Conservation (phyloP, 2,888 invertebrate species). For the Spicauda simplicius region DNA sequence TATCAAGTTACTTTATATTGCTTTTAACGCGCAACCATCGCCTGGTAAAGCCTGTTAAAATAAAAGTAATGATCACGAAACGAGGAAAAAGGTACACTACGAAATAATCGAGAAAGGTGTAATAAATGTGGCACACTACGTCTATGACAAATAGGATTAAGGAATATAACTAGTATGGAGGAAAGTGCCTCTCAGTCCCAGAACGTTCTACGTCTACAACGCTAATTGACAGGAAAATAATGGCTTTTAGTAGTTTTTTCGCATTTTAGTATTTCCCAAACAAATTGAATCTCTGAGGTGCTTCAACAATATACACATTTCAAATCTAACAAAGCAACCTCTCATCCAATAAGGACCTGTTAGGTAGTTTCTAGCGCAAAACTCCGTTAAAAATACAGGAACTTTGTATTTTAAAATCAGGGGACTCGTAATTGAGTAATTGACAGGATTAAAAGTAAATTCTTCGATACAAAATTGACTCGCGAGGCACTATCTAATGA, state of each 20-base stretch:
- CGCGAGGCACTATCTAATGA: constrained; percentile 71
- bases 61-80: constrained; percentile 44
- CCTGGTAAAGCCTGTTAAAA: constrained; percentile 61
- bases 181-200: constrained; percentile 53
- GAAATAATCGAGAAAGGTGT: constrained; percentile 5
- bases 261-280: neutral
- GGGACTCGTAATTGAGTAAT: constrained; percentile 77
- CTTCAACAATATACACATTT: constrained; percentile 6
- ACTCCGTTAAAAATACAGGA: constrained; percentile 47
- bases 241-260: neutral
- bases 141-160: constrained; percentile 63
- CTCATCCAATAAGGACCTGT: neutral
- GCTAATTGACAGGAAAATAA: constrained; percentile 6
- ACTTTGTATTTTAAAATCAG: constrained; percentile 53
- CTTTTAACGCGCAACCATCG: constrained; percentile 76
- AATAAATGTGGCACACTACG: constrained; percentile 54
- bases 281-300: neutral
- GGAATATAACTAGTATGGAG: constrained; percentile 62
- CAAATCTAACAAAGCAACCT: constrained; percentile 11
- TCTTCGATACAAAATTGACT: constrained; percentile 73
- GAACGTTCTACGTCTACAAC: constrained; percentile 3
- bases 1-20: constrained; percentile 79
- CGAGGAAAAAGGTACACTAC: neutral
- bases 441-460: constrained; percentile 77
- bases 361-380: constrained; percentile 24